Conservation (phyloP, 2,888 invertebrate genomes). For the Labia minor region DNA sequence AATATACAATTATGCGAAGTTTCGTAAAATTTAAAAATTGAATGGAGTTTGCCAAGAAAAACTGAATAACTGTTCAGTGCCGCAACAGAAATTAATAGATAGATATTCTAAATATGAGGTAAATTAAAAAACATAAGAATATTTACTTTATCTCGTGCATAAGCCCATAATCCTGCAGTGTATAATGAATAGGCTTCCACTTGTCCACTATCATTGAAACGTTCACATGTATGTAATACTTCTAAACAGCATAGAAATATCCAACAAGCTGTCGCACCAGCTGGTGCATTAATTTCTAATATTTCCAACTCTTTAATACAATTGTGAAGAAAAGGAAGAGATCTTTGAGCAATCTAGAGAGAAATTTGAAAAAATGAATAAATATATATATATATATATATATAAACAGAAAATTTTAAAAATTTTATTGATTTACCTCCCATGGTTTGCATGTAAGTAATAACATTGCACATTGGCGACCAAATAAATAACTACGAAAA, state of each 20-base stretch:
- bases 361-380: no score
- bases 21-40: no score
- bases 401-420: no score
- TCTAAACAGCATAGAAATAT: conserved; percentile 84
- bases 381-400: no score
- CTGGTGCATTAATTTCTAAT: conserved; percentile 64
- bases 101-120: background rate
- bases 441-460: conserved; percentile 61
- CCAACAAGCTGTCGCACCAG: conserved; percentile 85
- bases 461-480: conserved; percentile 81
- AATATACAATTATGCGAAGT: no score
- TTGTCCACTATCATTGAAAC: conserved; percentile 36
- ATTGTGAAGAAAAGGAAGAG: conserved; percentile 81
- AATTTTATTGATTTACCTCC: conserved; percentile 47
- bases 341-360: conserved; percentile 68
- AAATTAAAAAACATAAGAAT: conserved; percentile 30
- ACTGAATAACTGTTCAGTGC: no score
- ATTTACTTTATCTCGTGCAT: conserved; percentile 71
- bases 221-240: conserved; percentile 70
- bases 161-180: conserved; percentile 77
- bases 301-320: conserved; percentile 74
- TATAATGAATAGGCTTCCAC: conserved; percentile 66
- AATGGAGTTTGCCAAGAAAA: no score
- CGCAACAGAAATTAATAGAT: no score
- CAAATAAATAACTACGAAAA: conserved; percentile 85